These are phyloP conservation scores for Lampropteryx suffumata DNA, from an alignment of 2,888 invertebrate species.

Conservation along the genomic window DNA sequence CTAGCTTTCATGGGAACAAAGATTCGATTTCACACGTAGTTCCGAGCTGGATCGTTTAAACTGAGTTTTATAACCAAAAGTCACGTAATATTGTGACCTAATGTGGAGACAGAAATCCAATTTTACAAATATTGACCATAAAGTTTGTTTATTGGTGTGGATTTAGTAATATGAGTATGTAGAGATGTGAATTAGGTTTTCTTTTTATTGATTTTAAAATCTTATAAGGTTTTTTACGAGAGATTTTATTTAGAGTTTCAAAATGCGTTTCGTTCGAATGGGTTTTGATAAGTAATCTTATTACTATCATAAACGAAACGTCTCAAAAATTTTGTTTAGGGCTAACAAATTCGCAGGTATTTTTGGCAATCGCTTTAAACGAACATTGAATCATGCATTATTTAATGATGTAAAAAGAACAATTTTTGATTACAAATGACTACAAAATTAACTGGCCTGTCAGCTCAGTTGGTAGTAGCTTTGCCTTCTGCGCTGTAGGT, in stretches of 20 bases:
- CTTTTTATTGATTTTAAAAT: constrained; percentile 9
- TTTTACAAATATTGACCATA: constrained; percentile 38
- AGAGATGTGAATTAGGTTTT: neutral
- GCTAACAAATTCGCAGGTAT: too few relatives aligned
- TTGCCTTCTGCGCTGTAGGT: too few relatives aligned
- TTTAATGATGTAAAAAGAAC: too few relatives aligned
- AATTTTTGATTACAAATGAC: too few relatives aligned
- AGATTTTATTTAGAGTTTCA: too few relatives aligned
- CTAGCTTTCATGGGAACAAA: constrained; percentile 63
- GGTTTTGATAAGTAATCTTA: too few relatives aligned
- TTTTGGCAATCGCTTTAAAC: too few relatives aligned
- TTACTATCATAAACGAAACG: neutral
- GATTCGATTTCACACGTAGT: constrained; percentile 60
- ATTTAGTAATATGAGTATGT: constrained; percentile 7
- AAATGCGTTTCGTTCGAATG: too few relatives aligned
- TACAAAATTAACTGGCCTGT: too few relatives aligned
- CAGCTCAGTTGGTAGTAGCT: too few relatives aligned
- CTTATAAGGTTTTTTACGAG: neutral
- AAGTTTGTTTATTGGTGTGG: constrained; percentile 35
- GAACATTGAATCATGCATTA: too few relatives aligned
- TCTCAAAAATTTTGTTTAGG: too few relatives aligned
- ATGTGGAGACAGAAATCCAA: constrained; percentile 36
- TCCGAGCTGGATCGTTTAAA: constrained; percentile 45
- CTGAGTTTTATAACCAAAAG: constrained; percentile 48
- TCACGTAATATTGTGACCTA: constrained; percentile 49